phyloP scores from a whole-genome alignment of 2,797 vertebrate genomes.

The Amphiprion clarkii region DNA sequence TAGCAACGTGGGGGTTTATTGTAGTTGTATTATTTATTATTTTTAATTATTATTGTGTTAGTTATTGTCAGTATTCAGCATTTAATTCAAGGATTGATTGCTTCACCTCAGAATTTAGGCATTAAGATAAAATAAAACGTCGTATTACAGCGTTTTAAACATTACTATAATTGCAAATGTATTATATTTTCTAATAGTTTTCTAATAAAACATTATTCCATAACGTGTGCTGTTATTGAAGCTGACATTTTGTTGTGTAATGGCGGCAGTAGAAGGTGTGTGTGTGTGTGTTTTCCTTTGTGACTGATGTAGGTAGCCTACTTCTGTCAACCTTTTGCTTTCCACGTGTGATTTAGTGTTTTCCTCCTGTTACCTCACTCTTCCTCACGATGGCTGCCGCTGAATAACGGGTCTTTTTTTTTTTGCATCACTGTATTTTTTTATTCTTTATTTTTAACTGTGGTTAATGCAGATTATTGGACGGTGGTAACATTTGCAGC shows the following conservation, averaged over 20 bases:
- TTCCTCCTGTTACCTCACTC: conserved; percentile 51
- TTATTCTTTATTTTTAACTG: neutral
- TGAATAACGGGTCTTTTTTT: conserved; percentile 18
- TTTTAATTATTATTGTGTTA: neutral
- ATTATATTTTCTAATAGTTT: neutral
- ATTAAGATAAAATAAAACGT: neutral
- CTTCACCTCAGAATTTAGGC: too few species aligned
- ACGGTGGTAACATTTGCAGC: neutral
- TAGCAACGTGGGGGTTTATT: neutral
- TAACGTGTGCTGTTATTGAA: conserved; percentile 14
- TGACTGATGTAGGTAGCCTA: conserved; percentile 70
- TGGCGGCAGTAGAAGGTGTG: conserved; percentile 27
- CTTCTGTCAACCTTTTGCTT: conserved; percentile 63
- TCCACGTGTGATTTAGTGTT: conserved; percentile 50
- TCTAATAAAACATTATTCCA: conserved; percentile 37
- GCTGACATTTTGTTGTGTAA: conserved; percentile 47
- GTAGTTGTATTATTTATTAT: neutral
- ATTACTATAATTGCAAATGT: too few species aligned
- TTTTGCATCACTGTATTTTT: neutral
- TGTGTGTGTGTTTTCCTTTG: conserved; percentile 7
- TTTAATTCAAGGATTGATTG: neutral
- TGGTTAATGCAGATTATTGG: neutral
- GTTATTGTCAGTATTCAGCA: neutral
- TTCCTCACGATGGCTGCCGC: conserved; percentile 17
- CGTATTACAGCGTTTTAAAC: neutral